A percentile compares a stretch with the other conserved stretches of the same genome.
These are phyloP conservation scores for Phragmatobia fuliginosa DNA, from an alignment of 2,888 invertebrate species.

Conservation along the genomic window DNA sequence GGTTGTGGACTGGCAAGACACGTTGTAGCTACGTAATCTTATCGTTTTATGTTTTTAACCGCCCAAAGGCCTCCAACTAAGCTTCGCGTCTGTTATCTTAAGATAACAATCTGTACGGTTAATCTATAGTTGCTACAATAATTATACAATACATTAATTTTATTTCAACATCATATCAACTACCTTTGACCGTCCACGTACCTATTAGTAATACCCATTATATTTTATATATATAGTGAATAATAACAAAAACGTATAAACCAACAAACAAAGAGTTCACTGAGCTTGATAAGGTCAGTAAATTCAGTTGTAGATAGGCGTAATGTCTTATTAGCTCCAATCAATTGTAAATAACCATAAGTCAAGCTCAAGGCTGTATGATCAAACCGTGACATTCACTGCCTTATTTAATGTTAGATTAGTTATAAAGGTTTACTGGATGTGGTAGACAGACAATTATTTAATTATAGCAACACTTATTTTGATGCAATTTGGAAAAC, in stretches of 20 bases:
- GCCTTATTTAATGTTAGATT: constrained; percentile 47
- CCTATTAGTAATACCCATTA: no score
- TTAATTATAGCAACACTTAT: neutral
- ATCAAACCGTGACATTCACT: constrained; percentile 58
- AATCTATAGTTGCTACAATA: no score
- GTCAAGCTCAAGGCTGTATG: constrained; percentile 78
- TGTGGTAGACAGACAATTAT: constrained; percentile 9
- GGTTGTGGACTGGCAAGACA: no score
- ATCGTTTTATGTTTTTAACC: no score
- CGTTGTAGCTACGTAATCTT: no score
- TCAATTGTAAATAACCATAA: constrained; percentile 65
- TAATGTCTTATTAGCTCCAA: constrained; percentile 59
- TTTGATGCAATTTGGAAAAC: neutral
- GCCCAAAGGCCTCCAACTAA: no score
- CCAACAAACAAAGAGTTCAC: constrained; percentile 25
- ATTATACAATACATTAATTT: no score
- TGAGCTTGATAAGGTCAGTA: constrained; percentile 44
- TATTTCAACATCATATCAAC: no score
- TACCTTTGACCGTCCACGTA: no score
- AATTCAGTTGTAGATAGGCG: constrained; percentile 50
- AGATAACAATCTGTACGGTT: no score
- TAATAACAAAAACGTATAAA: neutral
- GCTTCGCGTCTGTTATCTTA: no score
- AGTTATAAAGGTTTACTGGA: constrained; percentile 33
- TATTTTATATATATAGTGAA: no score